A percentile compares a stretch with the other conserved stretches of the same genome.
phyloP scores from a whole-genome alignment of 2,888 invertebrate genomes.

The Nasonia oneida region DNA sequence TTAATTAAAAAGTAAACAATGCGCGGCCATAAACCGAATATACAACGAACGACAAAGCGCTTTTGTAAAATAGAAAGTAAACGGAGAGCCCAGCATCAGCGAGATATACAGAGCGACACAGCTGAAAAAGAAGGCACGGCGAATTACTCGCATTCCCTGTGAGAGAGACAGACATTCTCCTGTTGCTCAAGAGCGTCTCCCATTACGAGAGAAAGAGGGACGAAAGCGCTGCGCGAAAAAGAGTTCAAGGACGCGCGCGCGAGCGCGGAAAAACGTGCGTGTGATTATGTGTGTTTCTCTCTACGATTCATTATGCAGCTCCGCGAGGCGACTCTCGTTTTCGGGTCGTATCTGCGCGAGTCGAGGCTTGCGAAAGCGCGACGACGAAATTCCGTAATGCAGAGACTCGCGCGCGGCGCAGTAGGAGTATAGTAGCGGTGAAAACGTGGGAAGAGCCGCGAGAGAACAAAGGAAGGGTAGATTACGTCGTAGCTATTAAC shows the following conservation, averaged over 20 bases:
- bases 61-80: conserved; percentile 55
- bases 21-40: neutral
- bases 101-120: neutral
- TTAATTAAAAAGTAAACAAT: conserved; percentile 23
- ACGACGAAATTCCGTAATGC: conserved; percentile 46
- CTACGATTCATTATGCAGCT: conserved; percentile 35
- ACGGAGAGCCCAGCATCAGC: neutral
- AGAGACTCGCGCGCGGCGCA: neutral
- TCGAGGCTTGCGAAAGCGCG: conserved; percentile 32
- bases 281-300: neutral
- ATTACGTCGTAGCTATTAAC: conserved; percentile 63
- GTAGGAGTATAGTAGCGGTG: conserved; percentile 59
- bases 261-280: neutral
- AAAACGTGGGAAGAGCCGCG: conserved; percentile 71
- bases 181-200: neutral
- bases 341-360: neutral
- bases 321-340: conserved; percentile 40
- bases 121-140: conserved; percentile 24
- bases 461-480: conserved; percentile 66
- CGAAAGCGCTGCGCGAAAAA: conserved; percentile 5
- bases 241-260: conserved; percentile 52
- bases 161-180: conserved; percentile 21
- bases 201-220: neutral
- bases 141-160: conserved; percentile 41
- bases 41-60: neutral